Evolutionary conservation across 2,797 vertebrate species (phyloP).

Genomic region (Leptoclinus maculatus): DNA sequence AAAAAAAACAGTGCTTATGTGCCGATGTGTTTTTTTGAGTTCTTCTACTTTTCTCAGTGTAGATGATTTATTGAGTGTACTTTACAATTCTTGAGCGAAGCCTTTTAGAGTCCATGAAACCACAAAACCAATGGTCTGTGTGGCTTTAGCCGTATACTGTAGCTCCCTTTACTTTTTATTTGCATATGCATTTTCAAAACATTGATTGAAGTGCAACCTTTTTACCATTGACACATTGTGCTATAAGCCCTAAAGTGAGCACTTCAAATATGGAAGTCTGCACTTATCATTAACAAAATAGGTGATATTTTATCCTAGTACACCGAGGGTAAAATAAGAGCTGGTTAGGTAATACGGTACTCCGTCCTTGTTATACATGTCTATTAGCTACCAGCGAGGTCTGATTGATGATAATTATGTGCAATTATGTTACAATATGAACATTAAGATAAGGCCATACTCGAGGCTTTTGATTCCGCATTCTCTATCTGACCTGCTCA

Average conservation of each 20-base stretch:
- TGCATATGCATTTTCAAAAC: neutral
- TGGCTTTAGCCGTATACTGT: neutral
- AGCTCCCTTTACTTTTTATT: neutral
- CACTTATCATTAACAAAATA: neutral
- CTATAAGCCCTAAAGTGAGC: neutral
- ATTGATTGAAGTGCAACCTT: neutral
- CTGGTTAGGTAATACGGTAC: neutral
- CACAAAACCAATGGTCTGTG: neutral
- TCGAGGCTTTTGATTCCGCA: neutral
- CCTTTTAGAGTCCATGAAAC: neutral
- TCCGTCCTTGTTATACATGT: neutral
- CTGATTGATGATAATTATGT: slow-evolving; percentile 25
- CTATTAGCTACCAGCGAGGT: neutral
- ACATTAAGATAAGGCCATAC: neutral
- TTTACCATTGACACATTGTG: neutral
- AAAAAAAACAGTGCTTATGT: slow-evolving; percentile 16
- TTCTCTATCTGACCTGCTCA: slow-evolving; percentile 4
- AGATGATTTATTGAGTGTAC: neutral
- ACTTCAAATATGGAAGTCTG: neutral
- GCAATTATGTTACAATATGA: neutral
- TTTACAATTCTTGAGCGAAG: neutral
- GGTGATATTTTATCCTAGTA: neutral
- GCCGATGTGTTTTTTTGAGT: slow-evolving; percentile 9
- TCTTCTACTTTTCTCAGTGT: slow-evolving; percentile 2
- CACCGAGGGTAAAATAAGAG: neutral